Base-by-base conservation (phyloP, 1,140 invertebrate genomes). In the Dryas iulia region DNA sequence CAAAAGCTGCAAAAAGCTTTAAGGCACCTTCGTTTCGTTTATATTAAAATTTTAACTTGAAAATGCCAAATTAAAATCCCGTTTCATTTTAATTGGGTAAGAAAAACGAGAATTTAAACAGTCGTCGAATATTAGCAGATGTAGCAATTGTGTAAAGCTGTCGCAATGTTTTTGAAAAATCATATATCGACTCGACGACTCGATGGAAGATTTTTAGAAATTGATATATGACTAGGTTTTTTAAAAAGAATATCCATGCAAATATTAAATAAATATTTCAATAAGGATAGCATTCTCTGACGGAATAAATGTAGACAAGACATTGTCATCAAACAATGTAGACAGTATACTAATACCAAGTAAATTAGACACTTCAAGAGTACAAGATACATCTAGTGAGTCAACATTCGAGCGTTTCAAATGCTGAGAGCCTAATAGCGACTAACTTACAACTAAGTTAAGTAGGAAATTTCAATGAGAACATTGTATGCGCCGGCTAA, bases 381-480 rank as follows among this genome's bases (percentile, higher is more conserved):
- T 56, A 56, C 24, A 56, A 54, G 53, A 47, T 21, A 7, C 5
- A 21, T 21, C 7, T 47, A 47, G 18, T 47, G 21, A 47, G n/a
- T 18, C 39, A 47, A 21, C 14, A 30, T 30, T 31, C 31, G 26
- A 58, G n/a, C 21, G 14, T n/a, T n/a, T 47, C 33, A 61, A 47
- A 61, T 61, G 14, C 33, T 47, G 23, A 33, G 59, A 39, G 33
- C 59, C 39, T 63, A 25, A 30, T 28, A 54, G 25, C 24, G 23
- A 56, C 66, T 68, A 61, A 68, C 58, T 61, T 58, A 18, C n/a
- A 69, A 62, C 59, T 62, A 59, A 75, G 66, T 69, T 72, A 69
- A 21, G 62, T 52, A 58, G 64, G 53, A 69, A 72, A 70, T 72
- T 75, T 69, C 69, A 65, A 65, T 60, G 62, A 64, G 60, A 72